phyloP scores from a whole-genome alignment of 2,113 vertebrate genomes.

The Chauna torquata region DNA sequence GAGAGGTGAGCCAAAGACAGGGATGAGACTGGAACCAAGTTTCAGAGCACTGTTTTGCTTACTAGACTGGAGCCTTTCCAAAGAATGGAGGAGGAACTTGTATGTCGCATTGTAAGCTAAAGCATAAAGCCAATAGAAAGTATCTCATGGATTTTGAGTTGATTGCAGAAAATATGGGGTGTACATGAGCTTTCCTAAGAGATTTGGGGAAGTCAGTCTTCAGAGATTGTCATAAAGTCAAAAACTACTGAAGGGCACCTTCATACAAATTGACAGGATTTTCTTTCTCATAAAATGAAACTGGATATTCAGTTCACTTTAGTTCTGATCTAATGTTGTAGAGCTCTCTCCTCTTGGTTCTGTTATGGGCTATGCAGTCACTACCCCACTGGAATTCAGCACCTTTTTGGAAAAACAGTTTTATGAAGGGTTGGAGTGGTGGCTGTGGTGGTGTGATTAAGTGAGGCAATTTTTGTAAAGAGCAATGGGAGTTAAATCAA shows the following conservation, averaged over 20 bases:
- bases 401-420: not conserved
- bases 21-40: not conserved
- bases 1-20: not conserved
- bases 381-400: not conserved
- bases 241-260: not conserved
- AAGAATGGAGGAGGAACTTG: not conserved
- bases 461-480: not conserved
- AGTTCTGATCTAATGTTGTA: not conserved
- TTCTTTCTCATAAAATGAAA: not conserved
- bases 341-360: not conserved
- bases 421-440: not conserved
- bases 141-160: not conserved
- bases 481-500: not conserved
- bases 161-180: not conserved
- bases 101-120: not conserved
- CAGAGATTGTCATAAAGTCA: not conserved
- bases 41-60: not conserved
- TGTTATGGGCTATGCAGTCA: not conserved
- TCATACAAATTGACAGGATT: not conserved
- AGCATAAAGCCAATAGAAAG: not conserved
- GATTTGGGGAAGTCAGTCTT: not conserved
- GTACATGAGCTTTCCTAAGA: not conserved
- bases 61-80: not conserved
- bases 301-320: not conserved
- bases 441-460: not conserved